phyloP scores from a whole-genome alignment of 2,888 invertebrate genomes.

The Drosophila longiperda region DNA sequence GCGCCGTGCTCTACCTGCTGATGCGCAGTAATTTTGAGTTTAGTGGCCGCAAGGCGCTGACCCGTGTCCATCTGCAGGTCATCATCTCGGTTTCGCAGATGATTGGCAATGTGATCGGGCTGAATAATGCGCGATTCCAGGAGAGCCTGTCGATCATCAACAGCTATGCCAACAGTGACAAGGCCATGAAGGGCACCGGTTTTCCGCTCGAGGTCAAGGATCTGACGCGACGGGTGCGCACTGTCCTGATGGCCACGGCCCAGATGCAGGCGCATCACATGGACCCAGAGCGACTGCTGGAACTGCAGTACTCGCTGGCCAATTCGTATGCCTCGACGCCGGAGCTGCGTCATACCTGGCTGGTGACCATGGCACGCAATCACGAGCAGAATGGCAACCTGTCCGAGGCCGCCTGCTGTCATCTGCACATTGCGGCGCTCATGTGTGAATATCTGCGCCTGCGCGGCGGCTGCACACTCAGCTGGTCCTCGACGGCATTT shows the following conservation, averaged over 20 bases:
- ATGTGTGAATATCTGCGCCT: slow-evolving; percentile 96
- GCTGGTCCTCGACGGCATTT: slow-evolving; percentile 95
- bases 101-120: slow-evolving; percentile 94
- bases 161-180: slow-evolving; percentile 96
- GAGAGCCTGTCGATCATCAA: slow-evolving; percentile 96
- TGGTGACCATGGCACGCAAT: slow-evolving; percentile 96
- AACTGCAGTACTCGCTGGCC: slow-evolving; percentile 95
- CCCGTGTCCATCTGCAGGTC: slow-evolving; percentile 95
- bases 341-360: slow-evolving; percentile 96
- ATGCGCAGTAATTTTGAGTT: slow-evolving; percentile 98
- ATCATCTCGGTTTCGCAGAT: slow-evolving; percentile 98
- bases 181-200: slow-evolving; percentile 97
- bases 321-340: slow-evolving; percentile 98
- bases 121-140: slow-evolving; percentile 97
- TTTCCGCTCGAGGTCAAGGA: slow-evolving; percentile 97
- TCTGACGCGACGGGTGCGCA: slow-evolving; percentile 95
- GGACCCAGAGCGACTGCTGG: slow-evolving; percentile 96
- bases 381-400: slow-evolving; percentile 93
- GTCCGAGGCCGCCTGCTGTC: slow-evolving; percentile 98
- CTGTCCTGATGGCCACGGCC: slow-evolving; percentile 97
- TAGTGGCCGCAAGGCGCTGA: slow-evolving; percentile 92
- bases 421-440: slow-evolving; percentile 96
- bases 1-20: slow-evolving; percentile 94
- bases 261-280: slow-evolving; percentile 95
- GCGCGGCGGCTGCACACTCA: slow-evolving; percentile 85